A percentile compares a stretch with the other conserved stretches of the same genome.
Conservation (phyloP, 2,797 vertebrate genomes). For the Podarcis lilfordi region DNA sequence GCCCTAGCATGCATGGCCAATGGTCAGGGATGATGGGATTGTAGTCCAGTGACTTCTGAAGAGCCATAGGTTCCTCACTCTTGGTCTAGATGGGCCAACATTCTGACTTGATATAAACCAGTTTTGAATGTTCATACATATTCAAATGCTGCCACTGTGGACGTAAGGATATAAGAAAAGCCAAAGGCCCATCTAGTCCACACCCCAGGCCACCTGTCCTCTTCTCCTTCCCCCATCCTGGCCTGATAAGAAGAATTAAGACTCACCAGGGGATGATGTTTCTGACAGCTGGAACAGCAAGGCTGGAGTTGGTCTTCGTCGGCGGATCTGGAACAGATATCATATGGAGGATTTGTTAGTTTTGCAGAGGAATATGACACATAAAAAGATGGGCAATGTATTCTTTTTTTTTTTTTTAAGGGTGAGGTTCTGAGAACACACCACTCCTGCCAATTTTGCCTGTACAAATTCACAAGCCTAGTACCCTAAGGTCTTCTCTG, state of each 20-base stretch:
- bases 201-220: too few species aligned
- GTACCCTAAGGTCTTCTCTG: not conserved
- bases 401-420: too few species aligned
- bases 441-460: not conserved
- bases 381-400: not conserved
- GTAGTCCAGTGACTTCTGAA: too few species aligned
- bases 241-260: not conserved
- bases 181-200: too few species aligned
- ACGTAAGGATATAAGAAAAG: not conserved
- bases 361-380: not conserved
- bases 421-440: not conserved
- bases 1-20: too few species aligned
- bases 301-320: conserved; percentile 94
- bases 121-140: not conserved
- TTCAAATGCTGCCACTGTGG: not conserved
- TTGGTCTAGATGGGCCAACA: not conserved
- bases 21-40: too few species aligned
- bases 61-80: too few species aligned
- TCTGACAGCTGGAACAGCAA: conserved; percentile 94
- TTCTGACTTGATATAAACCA: not conserved
- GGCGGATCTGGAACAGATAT: conserved; percentile 86
- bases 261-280: conserved; percentile 87
- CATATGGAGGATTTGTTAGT: not conserved
- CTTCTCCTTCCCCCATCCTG: not conserved
- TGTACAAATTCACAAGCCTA: not conserved